A percentile compares a stretch with the other conserved stretches of the same genome.
phyloP scores from a whole-genome alignment of 2,888 invertebrate species.

The Agrochola lota region DNA sequence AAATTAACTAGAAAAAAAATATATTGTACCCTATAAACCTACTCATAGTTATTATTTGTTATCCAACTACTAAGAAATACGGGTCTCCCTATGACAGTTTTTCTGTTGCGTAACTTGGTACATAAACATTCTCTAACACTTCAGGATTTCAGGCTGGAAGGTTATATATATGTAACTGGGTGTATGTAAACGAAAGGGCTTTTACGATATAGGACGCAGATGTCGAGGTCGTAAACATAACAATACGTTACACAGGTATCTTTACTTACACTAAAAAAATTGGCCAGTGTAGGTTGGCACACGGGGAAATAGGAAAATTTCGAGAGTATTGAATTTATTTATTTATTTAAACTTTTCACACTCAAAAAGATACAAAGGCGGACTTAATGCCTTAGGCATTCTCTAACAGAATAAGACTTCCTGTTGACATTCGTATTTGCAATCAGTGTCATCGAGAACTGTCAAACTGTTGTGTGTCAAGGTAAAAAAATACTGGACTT shows the following conservation, averaged over 20 bases:
- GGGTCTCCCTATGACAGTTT: background rate
- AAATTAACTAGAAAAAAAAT: no score
- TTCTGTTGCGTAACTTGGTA: background rate
- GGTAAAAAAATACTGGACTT: no score
- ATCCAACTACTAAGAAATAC: background rate
- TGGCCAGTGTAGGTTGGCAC: background rate
- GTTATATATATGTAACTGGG: slow-evolving; percentile 9
- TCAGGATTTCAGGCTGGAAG: background rate
- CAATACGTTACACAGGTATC: slow-evolving; percentile 11
- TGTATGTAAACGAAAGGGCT: slow-evolving; percentile 30
- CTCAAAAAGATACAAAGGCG: no score
- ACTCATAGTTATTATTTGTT: background rate
- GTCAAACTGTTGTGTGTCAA: no score
- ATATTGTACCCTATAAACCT: background rate
- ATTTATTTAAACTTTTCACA: background rate
- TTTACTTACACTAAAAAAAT: slow-evolving; percentile 15
- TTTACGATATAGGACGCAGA: slow-evolving; percentile 49
- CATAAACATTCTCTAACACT: background rate
- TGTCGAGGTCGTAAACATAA: slow-evolving; percentile 43
- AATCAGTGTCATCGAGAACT: no score
- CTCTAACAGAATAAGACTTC: background rate
- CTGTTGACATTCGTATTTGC: background rate
- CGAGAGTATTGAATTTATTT: background rate
- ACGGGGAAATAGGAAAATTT: background rate
- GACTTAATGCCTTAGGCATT: no score